Evolutionary conservation across 2,113 vertebrate genomes (phyloP).

Genomic region (Sminthopsis crassicaudata): DNA sequence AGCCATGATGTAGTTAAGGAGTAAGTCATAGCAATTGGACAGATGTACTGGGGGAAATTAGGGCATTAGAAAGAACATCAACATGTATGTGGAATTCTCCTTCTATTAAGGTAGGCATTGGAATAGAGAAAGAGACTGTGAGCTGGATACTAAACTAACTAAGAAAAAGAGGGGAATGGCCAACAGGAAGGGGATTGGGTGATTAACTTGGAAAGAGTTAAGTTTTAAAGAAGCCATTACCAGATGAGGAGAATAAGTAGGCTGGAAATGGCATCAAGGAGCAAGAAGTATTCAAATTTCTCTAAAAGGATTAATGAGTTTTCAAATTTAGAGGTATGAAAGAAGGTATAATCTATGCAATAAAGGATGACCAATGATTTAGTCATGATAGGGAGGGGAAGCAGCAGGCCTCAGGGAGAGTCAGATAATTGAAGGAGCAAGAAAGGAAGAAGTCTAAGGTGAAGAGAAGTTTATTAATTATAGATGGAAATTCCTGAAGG

Average conservation of each 20-base stretch:
- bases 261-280: background rate
- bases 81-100: background rate
- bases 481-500: background rate
- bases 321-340: background rate
- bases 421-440: background rate
- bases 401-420: background rate
- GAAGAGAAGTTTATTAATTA: background rate
- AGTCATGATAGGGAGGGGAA: background rate
- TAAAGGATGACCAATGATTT: background rate
- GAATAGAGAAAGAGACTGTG: no score
- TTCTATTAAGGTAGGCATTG: background rate
- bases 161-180: no score
- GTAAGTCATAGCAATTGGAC: background rate
- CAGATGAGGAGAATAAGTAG: background rate
- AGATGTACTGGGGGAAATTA: background rate
- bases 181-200: background rate
- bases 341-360: background rate
- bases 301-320: background rate
- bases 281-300: background rate
- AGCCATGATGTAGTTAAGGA: background rate
- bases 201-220: background rate
- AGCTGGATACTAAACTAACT: no score
- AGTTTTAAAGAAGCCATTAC: background rate
- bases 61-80: background rate
- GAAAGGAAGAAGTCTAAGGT: background rate